phyloP scores from a whole-genome alignment of 2,113 vertebrate species.

The Salvelinus sp. region DNA sequence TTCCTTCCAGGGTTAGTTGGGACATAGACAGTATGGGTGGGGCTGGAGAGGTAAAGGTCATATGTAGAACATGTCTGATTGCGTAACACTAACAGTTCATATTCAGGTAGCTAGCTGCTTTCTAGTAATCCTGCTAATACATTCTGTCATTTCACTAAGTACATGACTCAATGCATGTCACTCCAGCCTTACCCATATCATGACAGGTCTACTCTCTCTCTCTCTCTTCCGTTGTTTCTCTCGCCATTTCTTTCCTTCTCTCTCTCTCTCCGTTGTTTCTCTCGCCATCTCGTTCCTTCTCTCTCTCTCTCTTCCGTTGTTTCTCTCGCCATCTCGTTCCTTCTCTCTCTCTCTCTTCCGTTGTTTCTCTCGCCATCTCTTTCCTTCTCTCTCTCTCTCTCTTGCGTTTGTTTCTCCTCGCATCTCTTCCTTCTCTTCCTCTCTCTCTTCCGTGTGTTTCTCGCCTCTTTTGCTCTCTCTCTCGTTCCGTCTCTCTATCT shows the following conservation, averaged over 20 bases:
- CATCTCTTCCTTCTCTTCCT: no score
- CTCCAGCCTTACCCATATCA: not conserved
- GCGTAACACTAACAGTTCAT: no score
- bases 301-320: not conserved
- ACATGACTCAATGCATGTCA: not conserved
- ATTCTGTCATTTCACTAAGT: not conserved
- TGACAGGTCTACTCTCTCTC: not conserved
- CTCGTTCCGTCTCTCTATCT: no score
- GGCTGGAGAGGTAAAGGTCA: not conserved
- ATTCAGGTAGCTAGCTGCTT: not conserved
- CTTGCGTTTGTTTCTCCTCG: not conserved
- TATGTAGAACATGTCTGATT: not conserved
- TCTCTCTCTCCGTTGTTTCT: no score
- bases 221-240: not conserved
- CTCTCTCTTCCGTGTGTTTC: no score
- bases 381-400: not conserved
- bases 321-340: no score
- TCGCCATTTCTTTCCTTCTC: no score
- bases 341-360: no score
- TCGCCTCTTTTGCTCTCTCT: no score
- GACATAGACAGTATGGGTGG: not conserved
- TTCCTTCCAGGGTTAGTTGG: not conserved
- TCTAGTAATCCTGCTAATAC: not conserved
- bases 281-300: not conserved
- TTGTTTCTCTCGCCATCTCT: no score